phyloP scores from a whole-genome alignment of 2,888 invertebrate species.

The Dendrolimus houi region DNA sequence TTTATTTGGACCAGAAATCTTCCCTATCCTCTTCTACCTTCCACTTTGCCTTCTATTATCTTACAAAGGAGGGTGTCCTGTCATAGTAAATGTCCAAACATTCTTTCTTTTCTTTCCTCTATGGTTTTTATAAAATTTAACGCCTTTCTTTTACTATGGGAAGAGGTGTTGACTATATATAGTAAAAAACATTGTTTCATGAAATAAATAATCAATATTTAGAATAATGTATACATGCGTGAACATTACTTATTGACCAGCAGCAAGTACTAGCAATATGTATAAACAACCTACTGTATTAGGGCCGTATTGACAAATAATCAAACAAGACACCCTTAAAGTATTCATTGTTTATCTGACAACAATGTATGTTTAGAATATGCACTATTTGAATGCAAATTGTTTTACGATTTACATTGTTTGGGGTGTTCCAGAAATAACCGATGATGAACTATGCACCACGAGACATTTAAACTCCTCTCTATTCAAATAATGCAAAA shows the following conservation, averaged over 20 bases:
- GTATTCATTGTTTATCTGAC: constrained; percentile 51
- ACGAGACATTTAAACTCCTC: no score
- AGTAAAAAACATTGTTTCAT: background rate
- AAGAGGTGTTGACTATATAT: background rate
- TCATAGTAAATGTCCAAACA: no score
- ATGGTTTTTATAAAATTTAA: no score
- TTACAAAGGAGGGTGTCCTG: no score
- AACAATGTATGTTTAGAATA: constrained; percentile 49
- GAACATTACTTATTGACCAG: background rate
- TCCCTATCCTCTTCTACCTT: no score
- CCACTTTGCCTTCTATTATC: no score
- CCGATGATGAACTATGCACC: constrained; percentile 10
- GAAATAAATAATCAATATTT: background rate
- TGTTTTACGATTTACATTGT: constrained; percentile 38
- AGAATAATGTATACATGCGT: background rate
- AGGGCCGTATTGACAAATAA: constrained; percentile 64
- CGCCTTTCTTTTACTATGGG: no score
- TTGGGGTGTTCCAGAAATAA: constrained; percentile 25
- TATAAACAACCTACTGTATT: constrained; percentile 24
- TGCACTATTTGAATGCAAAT: constrained; percentile 51
- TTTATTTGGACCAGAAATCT: no score
- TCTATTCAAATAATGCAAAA: no score
- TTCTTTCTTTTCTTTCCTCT: no score
- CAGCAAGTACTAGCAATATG: background rate
- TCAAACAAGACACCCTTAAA: constrained; percentile 53